Evolutionary conservation across 2,797 vertebrate species (phyloP).

Genomic region (Melanotaenia nigrans): DNA sequence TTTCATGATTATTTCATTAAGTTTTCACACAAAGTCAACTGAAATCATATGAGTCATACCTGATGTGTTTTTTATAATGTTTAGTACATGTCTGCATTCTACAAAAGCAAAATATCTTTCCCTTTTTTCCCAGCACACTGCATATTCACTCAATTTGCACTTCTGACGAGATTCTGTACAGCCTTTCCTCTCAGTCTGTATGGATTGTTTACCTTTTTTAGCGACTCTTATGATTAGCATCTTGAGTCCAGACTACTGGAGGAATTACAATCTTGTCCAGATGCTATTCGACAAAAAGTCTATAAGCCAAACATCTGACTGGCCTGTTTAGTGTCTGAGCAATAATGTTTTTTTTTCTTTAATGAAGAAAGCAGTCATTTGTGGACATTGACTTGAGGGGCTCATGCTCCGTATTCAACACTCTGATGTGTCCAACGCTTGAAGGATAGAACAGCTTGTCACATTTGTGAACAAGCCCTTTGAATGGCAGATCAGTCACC

Average conservation of each 20-base stretch:
- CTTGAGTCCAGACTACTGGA: background rate
- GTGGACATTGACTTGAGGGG: background rate
- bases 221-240: background rate
- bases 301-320: no score
- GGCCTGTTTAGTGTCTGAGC: no score
- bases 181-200: background rate
- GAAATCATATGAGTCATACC: slow-evolving; percentile 8
- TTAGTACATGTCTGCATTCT: background rate
- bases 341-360: no score
- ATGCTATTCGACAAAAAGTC: background rate
- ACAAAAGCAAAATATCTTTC: background rate
- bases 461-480: background rate
- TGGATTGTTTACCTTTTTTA: background rate
- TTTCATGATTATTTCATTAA: slow-evolving; percentile 31
- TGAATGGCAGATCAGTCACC: background rate
- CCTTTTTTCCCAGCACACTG: background rate
- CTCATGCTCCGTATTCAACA: background rate
- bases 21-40: slow-evolving; percentile 23
- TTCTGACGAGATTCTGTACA: background rate
- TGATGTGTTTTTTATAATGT: slow-evolving; percentile 11
- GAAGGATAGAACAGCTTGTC: background rate
- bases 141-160: no score
- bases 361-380: background rate
- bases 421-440: background rate
- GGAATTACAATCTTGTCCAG: background rate